Evolutionary conservation across 2,888 invertebrate species (phyloP).

Genomic region (Agrochola circellaris): DNA sequence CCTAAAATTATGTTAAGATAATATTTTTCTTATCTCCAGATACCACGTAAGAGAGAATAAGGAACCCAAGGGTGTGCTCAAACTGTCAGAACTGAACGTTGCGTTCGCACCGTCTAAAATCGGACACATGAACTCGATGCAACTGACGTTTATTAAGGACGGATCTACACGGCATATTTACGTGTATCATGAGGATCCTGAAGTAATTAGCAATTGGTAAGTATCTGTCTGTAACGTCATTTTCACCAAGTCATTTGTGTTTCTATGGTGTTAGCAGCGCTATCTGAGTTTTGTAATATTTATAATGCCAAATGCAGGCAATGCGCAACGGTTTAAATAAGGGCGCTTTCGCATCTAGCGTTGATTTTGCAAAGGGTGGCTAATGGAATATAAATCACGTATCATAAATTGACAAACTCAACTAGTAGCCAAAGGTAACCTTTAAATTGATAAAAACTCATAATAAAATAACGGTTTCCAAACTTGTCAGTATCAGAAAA

Average conservation of each 20-base stretch:
- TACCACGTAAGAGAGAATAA: constrained; percentile 94
- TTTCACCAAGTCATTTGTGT: neutral
- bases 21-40: constrained; percentile 72
- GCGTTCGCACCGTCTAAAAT: constrained; percentile 96
- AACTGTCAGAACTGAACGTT: constrained; percentile 95
- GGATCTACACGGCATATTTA: constrained; percentile 96
- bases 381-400: neutral
- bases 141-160: constrained; percentile 96
- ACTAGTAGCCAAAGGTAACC: neutral
- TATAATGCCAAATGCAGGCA: neutral
- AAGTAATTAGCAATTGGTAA: constrained; percentile 96
- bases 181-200: constrained; percentile 96
- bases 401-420: neutral
- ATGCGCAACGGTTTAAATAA: neutral
- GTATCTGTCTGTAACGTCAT: neutral
- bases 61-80: constrained; percentile 95
- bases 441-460: constrained; percentile 16
- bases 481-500: constrained; percentile 16
- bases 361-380: neutral
- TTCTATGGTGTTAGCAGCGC: no score
- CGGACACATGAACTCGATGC: constrained; percentile 94
- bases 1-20: neutral
- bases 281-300: neutral
- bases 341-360: neutral
- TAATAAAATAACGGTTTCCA: constrained; percentile 3